Evolutionary conservation across 2,888 invertebrate species (phyloP), one percentile per base, ranked within the genome.

Genomic region (Lasiommata megera): DNA sequence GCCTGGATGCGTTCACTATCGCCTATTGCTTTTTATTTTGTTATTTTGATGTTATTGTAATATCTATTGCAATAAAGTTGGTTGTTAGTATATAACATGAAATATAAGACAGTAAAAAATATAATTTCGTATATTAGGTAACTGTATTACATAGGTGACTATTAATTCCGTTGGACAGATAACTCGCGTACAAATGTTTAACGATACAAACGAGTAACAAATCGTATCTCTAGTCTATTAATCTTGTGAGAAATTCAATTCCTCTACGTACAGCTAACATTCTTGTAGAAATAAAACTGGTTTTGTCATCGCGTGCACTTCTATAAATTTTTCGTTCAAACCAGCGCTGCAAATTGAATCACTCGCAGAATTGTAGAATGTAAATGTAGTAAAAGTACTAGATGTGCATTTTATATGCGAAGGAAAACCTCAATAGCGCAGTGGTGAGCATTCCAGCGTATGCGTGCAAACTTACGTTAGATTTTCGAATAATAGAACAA

Each of bases 171-270:
- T 36, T 23, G 52, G 67, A 66, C 67, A 68, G 65, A 59, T 65
- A 63, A 64, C 66, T 65, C 65, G 67, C 59, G 61, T 62, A 64
- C 61, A 66, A 67, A 63, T 62, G 60, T 60, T 53, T 34, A 23
- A 16, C 9, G 12, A 31, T 23, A 23, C 23, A 23, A 29, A 34
- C 44, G 23, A 16, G 55, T 62, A 65, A 67, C 63, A 63, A 64
- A 66, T 65, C 61, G 67, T 64, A 56, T 57, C 53, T 48, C 52
- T 64, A 62, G 55, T 61, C 62, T 66, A 70, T 70, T 69, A 71
- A 68, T 70, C 70, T 69, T 65, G 50, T 17, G 48, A 16, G 50
- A 37, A 56, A 56, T 40, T 47, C 47, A 50, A 52, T 55, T 37
- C 9, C 36, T 36, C 12, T 23, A 36, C 12, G 12, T 23, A 18